phyloP scores from a whole-genome alignment of 2,888 invertebrate genomes.

The Ichneumoninae sp. region DNA sequence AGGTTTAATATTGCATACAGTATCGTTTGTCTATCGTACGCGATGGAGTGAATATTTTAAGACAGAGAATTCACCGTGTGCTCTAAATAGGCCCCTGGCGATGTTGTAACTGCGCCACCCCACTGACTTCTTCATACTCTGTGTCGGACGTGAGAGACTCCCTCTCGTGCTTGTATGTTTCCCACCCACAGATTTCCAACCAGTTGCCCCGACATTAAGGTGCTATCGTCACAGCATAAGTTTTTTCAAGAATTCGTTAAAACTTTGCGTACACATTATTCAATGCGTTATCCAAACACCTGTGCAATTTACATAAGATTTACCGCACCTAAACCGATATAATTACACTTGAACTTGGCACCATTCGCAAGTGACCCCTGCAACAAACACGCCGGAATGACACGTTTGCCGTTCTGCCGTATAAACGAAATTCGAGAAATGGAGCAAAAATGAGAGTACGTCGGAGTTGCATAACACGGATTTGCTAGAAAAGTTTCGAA shows the following conservation, averaged over 20 bases:
- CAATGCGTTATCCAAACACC: background rate
- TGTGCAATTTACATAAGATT: background rate
- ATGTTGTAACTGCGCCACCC: constrained; percentile 68
- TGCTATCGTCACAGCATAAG: constrained; percentile 49
- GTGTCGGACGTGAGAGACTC: constrained; percentile 37
- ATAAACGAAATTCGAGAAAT: background rate
- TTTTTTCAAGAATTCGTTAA: constrained; percentile 42
- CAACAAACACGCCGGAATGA: background rate
- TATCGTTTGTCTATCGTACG: constrained; percentile 68
- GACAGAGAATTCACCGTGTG: constrained; percentile 70
- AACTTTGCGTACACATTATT: background rate
- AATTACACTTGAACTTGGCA: background rate
- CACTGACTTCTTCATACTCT: constrained; percentile 59
- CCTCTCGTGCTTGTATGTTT: constrained; percentile 39
- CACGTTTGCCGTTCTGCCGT: background rate
- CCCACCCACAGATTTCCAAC: constrained; percentile 50
- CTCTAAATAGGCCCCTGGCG: constrained; percentile 72
- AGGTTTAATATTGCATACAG: constrained; percentile 62
- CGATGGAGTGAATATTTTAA: constrained; percentile 73
- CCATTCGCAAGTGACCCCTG: background rate
- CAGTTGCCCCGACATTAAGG: constrained; percentile 61
- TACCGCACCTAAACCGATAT: background rate
- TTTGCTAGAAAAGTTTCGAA: background rate
- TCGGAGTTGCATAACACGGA: background rate
- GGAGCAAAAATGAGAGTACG: background rate